Conservation (phyloP, 2,113 vertebrate genomes). For the Kryptolebias marmoratus region DNA sequence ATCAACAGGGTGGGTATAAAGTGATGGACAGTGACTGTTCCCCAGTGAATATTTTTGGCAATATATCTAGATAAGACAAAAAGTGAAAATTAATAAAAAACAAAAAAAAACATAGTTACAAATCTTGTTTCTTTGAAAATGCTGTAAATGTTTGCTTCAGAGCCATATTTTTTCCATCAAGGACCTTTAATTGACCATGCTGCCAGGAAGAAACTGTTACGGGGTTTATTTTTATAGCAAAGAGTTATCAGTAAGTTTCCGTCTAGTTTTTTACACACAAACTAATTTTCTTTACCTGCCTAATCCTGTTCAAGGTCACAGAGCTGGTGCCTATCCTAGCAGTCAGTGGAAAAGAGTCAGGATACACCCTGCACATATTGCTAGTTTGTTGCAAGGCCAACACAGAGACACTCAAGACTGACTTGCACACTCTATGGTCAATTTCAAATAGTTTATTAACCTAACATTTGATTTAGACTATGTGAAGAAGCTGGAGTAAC, state of each 20-base stretch:
- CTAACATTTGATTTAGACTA: neutral
- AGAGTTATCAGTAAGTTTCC: neutral
- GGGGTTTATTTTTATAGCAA: neutral
- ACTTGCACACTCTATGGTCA: neutral
- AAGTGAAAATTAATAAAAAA: too few species aligned
- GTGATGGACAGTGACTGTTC: neutral
- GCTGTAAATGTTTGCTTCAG: neutral
- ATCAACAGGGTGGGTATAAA: slow-evolving; percentile 86
- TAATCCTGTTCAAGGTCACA: too few species aligned
- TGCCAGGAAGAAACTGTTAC: neutral
- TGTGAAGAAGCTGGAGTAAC: too few species aligned
- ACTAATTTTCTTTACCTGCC: neutral
- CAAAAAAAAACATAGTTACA: too few species aligned
- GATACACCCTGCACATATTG: neutral
- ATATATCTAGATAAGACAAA: neutral
- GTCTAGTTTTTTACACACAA: neutral
- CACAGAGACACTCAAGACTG: too few species aligned
- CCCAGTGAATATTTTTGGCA: neutral
- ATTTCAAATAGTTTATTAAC: neutral
- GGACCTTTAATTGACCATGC: neutral
- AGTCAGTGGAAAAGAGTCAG: neutral
- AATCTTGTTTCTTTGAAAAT: neutral
- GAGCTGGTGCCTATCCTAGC: neutral
- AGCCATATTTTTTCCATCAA: neutral
- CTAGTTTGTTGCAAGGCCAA: too few species aligned